A percentile compares a stretch with the other conserved stretches of the same genome.
Conservation (phyloP, 2,888 invertebrate species). For the Tetheella fluctuosa region DNA sequence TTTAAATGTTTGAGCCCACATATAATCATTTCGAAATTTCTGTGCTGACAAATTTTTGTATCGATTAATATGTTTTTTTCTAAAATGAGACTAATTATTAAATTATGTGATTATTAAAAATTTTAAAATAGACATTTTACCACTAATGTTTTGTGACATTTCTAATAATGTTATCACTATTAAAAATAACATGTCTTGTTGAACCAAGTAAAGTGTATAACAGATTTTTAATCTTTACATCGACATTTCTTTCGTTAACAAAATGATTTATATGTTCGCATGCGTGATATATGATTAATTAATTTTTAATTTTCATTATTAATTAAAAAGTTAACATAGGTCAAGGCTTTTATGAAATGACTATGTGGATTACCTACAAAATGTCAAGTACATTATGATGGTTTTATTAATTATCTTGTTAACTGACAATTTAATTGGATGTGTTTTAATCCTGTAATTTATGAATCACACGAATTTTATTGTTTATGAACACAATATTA, state of each 20-base stretch:
- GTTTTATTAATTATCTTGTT: neutral
- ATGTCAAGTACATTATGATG: too few relatives aligned
- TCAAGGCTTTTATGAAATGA: neutral
- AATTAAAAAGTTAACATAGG: neutral
- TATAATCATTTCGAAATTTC: conserved; percentile 58
- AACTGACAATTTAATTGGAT: too few relatives aligned
- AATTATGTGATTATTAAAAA: conserved; percentile 17
- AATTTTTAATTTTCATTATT: neutral
- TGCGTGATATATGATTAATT: neutral
- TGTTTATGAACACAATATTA: neutral
- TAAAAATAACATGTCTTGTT: conserved; percentile 28
- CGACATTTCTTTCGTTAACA: neutral
- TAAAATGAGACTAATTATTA: conserved; percentile 23
- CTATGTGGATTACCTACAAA: neutral
- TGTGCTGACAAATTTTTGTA: conserved; percentile 38
- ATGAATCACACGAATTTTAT: neutral
- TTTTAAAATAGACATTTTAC: conserved; percentile 27
- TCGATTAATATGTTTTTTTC: neutral
- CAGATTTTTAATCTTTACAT: conserved; percentile 27
- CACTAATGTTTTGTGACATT: conserved; percentile 24
- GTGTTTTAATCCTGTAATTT: too few relatives aligned
- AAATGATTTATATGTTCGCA: neutral
- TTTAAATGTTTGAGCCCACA: conserved; percentile 55
- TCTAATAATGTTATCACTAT: conserved; percentile 26
- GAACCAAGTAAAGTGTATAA: conserved; percentile 19